A percentile compares a stretch with the other conserved stretches of the same genome.
Conservation (phyloP, 2,113 vertebrate species). For the Mesoclemmys tuberculata region DNA sequence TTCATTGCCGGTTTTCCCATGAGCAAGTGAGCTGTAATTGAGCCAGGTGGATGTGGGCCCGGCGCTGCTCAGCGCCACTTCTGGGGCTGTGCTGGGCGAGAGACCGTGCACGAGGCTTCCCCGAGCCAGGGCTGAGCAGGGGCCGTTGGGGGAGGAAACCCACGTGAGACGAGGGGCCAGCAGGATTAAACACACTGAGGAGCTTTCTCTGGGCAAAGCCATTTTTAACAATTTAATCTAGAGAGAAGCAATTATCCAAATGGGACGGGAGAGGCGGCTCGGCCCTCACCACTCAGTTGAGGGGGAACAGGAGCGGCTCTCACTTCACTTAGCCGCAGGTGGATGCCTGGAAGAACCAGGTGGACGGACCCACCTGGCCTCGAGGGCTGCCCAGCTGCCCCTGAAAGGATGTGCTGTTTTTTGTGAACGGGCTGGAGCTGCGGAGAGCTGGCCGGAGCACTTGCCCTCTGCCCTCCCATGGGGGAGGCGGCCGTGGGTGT, state of each 20-base stretch:
- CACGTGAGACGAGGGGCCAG: neutral
- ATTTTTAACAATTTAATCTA: constrained; percentile 34
- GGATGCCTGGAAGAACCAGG: neutral
- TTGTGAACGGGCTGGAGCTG: too few species aligned
- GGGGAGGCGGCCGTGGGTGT: too few species aligned
- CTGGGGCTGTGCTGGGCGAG: neutral
- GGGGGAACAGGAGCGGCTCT: neutral
- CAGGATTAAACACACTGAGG: constrained; percentile 27
- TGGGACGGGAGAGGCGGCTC: neutral
- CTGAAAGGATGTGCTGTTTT: neutral
- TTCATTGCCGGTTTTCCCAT: neutral
- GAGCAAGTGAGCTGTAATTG: constrained; percentile 16
- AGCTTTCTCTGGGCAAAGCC: constrained; percentile 42
- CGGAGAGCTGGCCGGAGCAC: too few species aligned
- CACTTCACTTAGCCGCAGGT: neutral
- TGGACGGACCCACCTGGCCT: neutral
- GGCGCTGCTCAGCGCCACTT: neutral
- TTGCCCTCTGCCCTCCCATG: too few species aligned
- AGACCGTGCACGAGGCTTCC: neutral
- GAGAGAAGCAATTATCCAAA: constrained; percentile 45
- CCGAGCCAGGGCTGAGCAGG: neutral
- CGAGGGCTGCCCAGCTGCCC: neutral
- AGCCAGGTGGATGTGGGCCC: neutral
- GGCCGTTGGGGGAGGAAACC: neutral
- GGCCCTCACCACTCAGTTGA: neutral